Base-by-base conservation (phyloP, 2,797 vertebrate genomes). In the Danio albolineatus region DNA sequence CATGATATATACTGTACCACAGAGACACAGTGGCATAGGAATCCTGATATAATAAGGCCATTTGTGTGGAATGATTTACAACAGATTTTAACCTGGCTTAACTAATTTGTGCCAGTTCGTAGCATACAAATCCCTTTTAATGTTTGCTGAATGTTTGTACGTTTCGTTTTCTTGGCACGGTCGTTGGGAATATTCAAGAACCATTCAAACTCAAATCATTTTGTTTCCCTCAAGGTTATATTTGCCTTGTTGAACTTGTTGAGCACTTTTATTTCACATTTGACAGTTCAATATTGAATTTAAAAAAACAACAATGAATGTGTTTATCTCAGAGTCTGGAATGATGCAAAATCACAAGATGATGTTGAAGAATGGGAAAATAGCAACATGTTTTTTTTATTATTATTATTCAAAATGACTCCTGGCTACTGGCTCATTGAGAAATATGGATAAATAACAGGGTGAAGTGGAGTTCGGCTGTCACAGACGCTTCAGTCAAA, bases 281-380 rank as follows among this genome's bases (percentile, higher is more conserved):
- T 43, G 39, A 21, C 38, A 21, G 43, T 76, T 65, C 21, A 44
- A 6, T 44, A 21, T 54, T 65, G 13, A 54, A 28, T 7, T 1
- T 19, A 5, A 41, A 64, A 65, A 54, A 6, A 66, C 36, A 44
- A 54, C 61, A 43, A 65, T 0, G 0, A 17, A 48, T 36, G 16
- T 51, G 21, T 60, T 44, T 61, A n/a, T 49, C 57, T 61, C 21
- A 36, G 7, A 73, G 17, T 1, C 7, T 70, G 49, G 36, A 54
- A 39, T 41, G 49, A 39, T 41, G 49, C 17, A 48, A 53, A 53
- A 70, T 53, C 67, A 39, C 48, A 70, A 70, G 67, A 70, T 70
- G 7, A 54, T 41, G 39, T 17, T 6, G 10, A 54, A 17, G 10
- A 70, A 39, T 54, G 6, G 36, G 17, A 72, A 57, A 16, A 72